Evolutionary conservation across 2,888 invertebrate species (phyloP), one percentile per base, ranked within the genome.

Genomic region (Orthosia cruda): DNA sequence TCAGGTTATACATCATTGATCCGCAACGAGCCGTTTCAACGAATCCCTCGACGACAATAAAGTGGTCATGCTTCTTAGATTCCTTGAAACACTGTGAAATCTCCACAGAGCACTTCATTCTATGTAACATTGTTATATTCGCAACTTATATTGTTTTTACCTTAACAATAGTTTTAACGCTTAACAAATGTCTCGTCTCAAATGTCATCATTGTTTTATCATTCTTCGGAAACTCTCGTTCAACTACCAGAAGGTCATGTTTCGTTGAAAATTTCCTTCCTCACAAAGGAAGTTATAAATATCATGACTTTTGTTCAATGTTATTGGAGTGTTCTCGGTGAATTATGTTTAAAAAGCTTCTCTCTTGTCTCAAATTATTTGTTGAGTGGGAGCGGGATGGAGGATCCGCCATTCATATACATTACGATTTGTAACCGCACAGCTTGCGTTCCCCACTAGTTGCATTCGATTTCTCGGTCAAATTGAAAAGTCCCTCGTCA

Each of bases 1-100:
- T 89, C 89, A 89, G 80, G 89, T 88, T 84, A 91, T 87, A 91
- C 91, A 88, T 90, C 89, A 90, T 84, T 91, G 91, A 88, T 89
- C 89, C 83, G 88, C 90, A 91, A 90, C 88, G 89, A 91, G 86
- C 84, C 90, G 89, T 89, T 93, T 92, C 92, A 90, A 91, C 86
- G 90, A 94, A 94, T 86, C 85, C 71, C 86, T 86, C 77, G 74
- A 83, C 82, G 81, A 92, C 92, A 92, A 92, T 92, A 84, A 86
- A 81, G 77, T 80, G 80, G 88, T 89, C 89, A 90, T 85, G 89
- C 85, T 88, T 79, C 79, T 85, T 85, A 81, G 83, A 87, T 88
- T 91, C 86, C 83, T 89, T 88, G 88, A 90, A 92, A 90, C 87
- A 75, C 80, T 77, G 74, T 74, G 81, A 87, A 85, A 76, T 82